Conservation (phyloP, 2,888 invertebrate genomes). For the Drosophila mettleri region DNA sequence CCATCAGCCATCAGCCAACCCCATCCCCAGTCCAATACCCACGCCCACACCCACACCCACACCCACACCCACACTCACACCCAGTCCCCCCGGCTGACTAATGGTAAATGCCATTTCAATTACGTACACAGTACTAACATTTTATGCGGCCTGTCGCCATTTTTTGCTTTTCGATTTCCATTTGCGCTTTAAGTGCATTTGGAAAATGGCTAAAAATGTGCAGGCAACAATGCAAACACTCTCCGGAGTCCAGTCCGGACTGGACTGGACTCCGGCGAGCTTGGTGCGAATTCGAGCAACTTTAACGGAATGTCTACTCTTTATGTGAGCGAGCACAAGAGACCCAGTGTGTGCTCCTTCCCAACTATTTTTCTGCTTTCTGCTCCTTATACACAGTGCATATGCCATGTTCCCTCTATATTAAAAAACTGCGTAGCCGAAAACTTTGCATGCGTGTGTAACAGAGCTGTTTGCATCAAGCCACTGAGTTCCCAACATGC, state of each 20-base stretch:
- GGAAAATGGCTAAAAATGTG: conserved; percentile 49
- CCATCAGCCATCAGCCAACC: conserved; percentile 1
- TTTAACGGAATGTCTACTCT: conserved; percentile 12
- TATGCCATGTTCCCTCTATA: conserved; percentile 8
- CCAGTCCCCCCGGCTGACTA: conserved; percentile 48
- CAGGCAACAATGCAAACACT: conserved; percentile 37
- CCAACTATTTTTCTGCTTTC: not conserved
- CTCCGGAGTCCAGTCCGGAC: not conserved
- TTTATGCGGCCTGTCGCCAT: conserved; percentile 74
- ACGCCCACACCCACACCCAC: not conserved
- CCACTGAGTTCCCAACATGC: not conserved
- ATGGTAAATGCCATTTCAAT: conserved; percentile 79
- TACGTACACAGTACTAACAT: conserved; percentile 79
- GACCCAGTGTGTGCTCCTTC: not conserved
- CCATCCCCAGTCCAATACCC: not conserved
- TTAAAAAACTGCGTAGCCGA: conserved; percentile 9
- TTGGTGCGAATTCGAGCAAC: conserved; percentile 9
- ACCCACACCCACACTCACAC: not conserved
- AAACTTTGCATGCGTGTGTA: conserved; percentile 16
- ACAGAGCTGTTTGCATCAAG: not conserved
- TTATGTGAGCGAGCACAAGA: not conserved
- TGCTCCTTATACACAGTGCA: conserved; percentile 1
- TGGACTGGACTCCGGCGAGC: conserved; percentile 1
- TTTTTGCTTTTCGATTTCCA: conserved; percentile 70
- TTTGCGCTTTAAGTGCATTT: conserved; percentile 73